A percentile compares a stretch with the other conserved stretches of the same genome.
phyloP scores from a whole-genome alignment of 2,113 vertebrate genomes.

The Lycaon pictus region DNA sequence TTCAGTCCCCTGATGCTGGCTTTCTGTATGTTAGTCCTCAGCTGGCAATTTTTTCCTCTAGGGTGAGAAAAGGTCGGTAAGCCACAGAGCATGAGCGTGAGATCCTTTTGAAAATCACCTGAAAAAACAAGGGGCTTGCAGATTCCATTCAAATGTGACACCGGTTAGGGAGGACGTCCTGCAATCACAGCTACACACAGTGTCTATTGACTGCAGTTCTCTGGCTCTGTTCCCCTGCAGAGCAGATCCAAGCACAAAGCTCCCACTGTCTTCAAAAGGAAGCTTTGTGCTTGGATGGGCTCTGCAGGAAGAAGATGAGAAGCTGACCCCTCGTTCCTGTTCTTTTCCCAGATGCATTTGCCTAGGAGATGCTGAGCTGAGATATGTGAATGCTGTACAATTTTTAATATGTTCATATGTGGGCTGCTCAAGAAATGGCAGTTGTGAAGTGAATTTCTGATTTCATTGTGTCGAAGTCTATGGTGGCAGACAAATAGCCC shows the following conservation, averaged over 20 bases:
- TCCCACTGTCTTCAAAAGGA: slow-evolving; percentile 55
- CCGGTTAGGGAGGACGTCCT: background rate
- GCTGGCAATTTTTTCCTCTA: background rate
- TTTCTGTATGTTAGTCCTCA: background rate
- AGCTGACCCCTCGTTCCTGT: background rate
- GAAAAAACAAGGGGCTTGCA: background rate
- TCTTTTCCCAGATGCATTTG: slow-evolving; percentile 56
- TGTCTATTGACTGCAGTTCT: slow-evolving; percentile 54
- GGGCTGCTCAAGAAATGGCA: background rate
- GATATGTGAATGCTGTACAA: background rate
- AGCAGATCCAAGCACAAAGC: slow-evolving; percentile 57
- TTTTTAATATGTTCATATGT: background rate
- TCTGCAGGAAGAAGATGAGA: slow-evolving; percentile 54
- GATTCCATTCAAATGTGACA: slow-evolving; percentile 54
- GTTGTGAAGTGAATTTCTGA: slow-evolving; percentile 27
- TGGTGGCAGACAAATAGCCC: background rate
- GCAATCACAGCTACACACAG: slow-evolving; percentile 1
- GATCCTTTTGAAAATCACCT: background rate
- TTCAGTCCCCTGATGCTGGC: background rate
- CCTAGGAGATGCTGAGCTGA: background rate
- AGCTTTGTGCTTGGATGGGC: slow-evolving; percentile 56
- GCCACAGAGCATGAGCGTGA: background rate
- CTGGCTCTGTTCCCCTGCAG: slow-evolving; percentile 11
- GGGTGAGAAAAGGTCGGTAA: background rate
- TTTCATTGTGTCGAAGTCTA: background rate